A percentile compares a stretch with the other conserved stretches of the same genome.
Conservation (phyloP, 2,888 invertebrate genomes). For the Hirtodrosophila cameraria region DNA sequence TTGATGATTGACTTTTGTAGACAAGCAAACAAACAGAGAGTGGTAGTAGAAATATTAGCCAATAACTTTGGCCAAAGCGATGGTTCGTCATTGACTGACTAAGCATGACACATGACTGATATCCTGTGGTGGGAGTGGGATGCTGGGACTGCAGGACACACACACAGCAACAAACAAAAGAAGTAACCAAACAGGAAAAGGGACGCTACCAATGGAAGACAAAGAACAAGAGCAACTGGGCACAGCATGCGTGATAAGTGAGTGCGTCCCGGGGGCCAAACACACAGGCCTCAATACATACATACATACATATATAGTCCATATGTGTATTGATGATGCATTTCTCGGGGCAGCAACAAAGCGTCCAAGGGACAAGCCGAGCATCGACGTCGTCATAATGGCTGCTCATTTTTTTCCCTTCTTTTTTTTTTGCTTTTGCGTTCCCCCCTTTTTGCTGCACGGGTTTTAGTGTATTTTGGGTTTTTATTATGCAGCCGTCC, state of each 20-base stretch:
- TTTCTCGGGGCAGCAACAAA: conserved; percentile 64
- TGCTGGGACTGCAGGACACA: background rate
- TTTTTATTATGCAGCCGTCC: conserved; percentile 60
- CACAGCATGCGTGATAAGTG: conserved; percentile 53
- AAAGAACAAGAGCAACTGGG: conserved; percentile 23
- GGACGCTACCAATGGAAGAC: conserved; percentile 36
- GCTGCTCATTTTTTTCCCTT: conserved; percentile 40
- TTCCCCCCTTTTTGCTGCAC: conserved; percentile 13
- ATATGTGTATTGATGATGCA: conserved; percentile 74
- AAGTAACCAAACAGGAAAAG: conserved; percentile 12
- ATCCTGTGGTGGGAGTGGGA: conserved; percentile 12
- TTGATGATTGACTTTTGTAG: conserved; percentile 31
- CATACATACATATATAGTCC: background rate
- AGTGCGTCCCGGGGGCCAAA: conserved; percentile 17
- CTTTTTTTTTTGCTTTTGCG: conserved; percentile 10
- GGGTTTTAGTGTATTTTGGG: conserved; percentile 59
- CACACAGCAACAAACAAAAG: conserved; percentile 11
- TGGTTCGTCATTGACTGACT: conserved; percentile 51
- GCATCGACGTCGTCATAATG: conserved; percentile 29
- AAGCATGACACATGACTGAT: conserved; percentile 51
- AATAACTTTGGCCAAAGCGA: conserved; percentile 55
- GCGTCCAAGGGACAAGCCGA: conserved; percentile 30
- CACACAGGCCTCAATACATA: conserved; percentile 1
- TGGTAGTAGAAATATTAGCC: conserved; percentile 66
- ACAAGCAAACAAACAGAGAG: conserved; percentile 11